Conservation (phyloP, 2,888 invertebrate species). For the Anthrax anthrax region DNA sequence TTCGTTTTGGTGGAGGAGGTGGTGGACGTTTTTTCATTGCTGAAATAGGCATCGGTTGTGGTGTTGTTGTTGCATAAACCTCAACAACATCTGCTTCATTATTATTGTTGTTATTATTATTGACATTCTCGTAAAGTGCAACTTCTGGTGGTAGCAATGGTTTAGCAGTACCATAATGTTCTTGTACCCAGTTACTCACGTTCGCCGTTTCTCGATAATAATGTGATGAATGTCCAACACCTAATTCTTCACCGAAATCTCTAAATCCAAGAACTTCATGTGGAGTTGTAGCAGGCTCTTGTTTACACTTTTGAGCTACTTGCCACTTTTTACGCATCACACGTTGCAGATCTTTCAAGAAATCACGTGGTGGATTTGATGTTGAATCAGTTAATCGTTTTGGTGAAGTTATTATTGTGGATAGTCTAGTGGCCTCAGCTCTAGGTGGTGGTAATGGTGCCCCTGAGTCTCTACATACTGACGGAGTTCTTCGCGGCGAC, state of each 20-base stretch:
- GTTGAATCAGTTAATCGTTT: constrained; percentile 59
- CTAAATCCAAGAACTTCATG: constrained; percentile 84
- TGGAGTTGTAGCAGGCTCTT: constrained; percentile 75
- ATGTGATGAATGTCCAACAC: constrained; percentile 25
- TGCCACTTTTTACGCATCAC: constrained; percentile 92
- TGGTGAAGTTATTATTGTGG: constrained; percentile 59
- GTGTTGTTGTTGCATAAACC: constrained; percentile 1
- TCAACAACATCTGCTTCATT: constrained; percentile 18
- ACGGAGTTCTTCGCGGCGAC: constrained; percentile 19
- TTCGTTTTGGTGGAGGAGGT: constrained; percentile 79
- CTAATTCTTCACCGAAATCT: constrained; percentile 51
- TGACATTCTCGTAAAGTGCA: constrained; percentile 58
- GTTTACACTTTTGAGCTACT: constrained; percentile 81
- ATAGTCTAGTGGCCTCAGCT: constrained; percentile 56
- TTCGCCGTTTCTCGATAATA: constrained; percentile 45
- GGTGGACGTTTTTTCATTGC: constrained; percentile 59
- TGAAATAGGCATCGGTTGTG: constrained; percentile 14
- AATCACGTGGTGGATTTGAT: constrained; percentile 64
- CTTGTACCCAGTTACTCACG: constrained; percentile 80
- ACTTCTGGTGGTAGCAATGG: constrained; percentile 18
- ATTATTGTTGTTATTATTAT: too few species aligned
- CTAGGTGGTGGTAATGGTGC: constrained; percentile 58
- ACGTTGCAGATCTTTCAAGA: constrained; percentile 74
- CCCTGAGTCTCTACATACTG: constrained; percentile 18
- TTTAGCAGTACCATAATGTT: constrained; percentile 53